Conservation (phyloP, 1,140 invertebrate genomes). For the Hyles euphorbiae region DNA sequence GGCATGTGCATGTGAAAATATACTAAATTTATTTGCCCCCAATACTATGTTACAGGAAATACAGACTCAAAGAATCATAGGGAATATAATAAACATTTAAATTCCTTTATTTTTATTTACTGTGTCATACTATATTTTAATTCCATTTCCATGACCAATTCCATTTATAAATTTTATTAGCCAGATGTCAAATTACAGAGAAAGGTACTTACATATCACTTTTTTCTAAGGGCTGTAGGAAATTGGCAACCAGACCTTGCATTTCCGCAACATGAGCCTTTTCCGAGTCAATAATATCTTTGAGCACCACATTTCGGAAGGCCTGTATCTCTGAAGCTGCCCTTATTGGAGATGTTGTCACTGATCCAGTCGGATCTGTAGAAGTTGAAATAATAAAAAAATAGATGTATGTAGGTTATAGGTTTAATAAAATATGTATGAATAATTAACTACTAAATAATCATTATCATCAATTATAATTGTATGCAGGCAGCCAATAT, state of each 20-base stretch:
- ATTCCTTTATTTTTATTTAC: background rate
- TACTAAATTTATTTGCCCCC: too few species aligned
- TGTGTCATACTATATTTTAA: background rate
- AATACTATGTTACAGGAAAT: too few species aligned
- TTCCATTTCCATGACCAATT: too few species aligned
- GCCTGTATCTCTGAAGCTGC: constrained; percentile 83
- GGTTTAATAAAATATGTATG: background rate
- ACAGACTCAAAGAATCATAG: too few species aligned
- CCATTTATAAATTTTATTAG: too few species aligned
- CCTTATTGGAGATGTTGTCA: constrained; percentile 76
- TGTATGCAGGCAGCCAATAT: too few species aligned
- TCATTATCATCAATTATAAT: too few species aligned
- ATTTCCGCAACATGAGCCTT: constrained; percentile 91
- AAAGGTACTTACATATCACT: constrained; percentile 86
- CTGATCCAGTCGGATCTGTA: constrained; percentile 69
- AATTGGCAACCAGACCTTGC: constrained; percentile 88
- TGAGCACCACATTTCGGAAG: constrained; percentile 89
- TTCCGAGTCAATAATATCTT: constrained; percentile 95
- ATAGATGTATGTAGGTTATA: background rate
- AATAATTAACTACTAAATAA: too few species aligned
- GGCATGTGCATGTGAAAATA: too few species aligned
- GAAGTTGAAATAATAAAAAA: constrained; percentile 29
- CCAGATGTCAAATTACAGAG: too few species aligned
- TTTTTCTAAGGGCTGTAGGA: constrained; percentile 88
- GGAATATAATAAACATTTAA: background rate